Evolutionary conservation across 2,113 vertebrate species (phyloP).

Genomic region (Mohoua ochrocephala): DNA sequence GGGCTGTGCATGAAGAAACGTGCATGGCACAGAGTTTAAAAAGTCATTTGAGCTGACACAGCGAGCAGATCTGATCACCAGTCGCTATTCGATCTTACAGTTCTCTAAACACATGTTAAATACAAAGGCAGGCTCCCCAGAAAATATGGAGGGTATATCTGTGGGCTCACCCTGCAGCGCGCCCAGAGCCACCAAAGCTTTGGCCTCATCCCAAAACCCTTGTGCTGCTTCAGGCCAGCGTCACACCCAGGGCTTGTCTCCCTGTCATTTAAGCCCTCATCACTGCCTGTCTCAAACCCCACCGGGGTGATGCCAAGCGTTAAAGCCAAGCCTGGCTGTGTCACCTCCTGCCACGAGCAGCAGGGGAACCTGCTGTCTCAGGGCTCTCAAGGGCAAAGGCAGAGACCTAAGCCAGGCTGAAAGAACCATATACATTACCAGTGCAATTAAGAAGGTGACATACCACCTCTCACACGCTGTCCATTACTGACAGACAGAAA

Average conservation of each 20-base stretch:
- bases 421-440: background rate
- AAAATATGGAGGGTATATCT: fast-evolving
- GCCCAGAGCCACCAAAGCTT: background rate
- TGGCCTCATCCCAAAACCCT: background rate
- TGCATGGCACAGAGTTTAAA: fast-evolving
- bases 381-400: background rate
- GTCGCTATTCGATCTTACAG: background rate
- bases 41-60: background rate
- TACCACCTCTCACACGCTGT: background rate
- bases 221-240: background rate
- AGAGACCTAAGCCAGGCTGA: background rate
- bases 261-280: background rate
- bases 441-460: background rate
- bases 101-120: background rate
- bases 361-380: background rate
- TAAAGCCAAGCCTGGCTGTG: background rate
- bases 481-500: background rate
- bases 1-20: background rate
- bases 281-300: background rate
- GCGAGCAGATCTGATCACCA: background rate
- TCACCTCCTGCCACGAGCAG: background rate
- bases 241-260: background rate
- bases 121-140: background rate
- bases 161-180: background rate
- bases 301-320: background rate